Evolutionary conservation across 2,888 invertebrate species (phyloP).

Genomic region (Aethes cnicana): DNA sequence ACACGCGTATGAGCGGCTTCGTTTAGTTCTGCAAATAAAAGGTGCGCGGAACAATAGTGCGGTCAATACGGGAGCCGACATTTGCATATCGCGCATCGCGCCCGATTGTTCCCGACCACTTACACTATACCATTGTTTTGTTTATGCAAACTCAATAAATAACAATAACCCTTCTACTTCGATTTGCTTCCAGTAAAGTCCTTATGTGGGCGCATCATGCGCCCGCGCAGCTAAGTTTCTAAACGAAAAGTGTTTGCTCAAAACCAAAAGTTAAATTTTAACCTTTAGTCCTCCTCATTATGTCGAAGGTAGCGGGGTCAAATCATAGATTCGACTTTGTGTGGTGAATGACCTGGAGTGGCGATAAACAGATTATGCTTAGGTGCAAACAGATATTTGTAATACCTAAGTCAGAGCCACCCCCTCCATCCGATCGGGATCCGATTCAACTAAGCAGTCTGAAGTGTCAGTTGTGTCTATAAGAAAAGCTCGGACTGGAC

Average conservation of each 20-base stretch:
- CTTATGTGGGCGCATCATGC: slow-evolving; percentile 29
- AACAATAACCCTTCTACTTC: slow-evolving; percentile 32
- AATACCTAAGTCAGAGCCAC: no score
- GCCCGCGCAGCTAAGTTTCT: slow-evolving; percentile 32
- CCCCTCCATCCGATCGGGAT: no score
- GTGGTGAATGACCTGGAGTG: no score
- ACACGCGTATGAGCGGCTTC: slow-evolving; percentile 50
- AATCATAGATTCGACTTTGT: no score
- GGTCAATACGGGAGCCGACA: slow-evolving; percentile 68
- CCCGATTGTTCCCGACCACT: slow-evolving; percentile 31
- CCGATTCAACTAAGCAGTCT: no score
- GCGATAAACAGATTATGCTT: no score
- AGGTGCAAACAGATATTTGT: no score
- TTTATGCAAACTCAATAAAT: slow-evolving; percentile 28
- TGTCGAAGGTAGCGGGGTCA: no score
- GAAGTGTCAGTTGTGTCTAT: no score
- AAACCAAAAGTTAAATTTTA: no score
- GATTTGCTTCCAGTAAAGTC: slow-evolving; percentile 26
- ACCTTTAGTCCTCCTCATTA: no score
- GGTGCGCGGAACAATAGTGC: slow-evolving; percentile 59
- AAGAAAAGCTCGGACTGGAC: no score
- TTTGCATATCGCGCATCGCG: slow-evolving; percentile 72
- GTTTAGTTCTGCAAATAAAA: slow-evolving; percentile 41
- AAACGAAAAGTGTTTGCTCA: background rate
- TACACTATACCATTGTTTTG: slow-evolving; percentile 31